Evolutionary conservation across 2,888 invertebrate genomes (phyloP).

Genomic region (Cosmopolites sordidus): DNA sequence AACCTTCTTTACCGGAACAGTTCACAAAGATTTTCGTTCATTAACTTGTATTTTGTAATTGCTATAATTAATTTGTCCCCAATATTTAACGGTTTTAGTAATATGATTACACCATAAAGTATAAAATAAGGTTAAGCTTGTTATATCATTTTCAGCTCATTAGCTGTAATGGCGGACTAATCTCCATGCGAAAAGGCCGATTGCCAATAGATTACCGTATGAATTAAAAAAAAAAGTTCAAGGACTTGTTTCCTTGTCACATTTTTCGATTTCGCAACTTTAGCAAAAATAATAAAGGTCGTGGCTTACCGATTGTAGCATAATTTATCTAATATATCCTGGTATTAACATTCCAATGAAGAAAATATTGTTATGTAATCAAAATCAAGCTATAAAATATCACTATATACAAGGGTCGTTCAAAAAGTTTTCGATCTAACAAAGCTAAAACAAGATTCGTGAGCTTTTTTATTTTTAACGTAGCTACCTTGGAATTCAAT

Average conservation of each 20-base stretch:
- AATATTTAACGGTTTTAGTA: background rate
- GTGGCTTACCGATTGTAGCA: background rate
- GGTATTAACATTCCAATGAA: background rate
- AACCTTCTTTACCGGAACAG: no score
- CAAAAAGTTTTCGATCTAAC: no score
- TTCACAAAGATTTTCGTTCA: no score
- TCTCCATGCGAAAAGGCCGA: background rate
- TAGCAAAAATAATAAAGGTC: background rate
- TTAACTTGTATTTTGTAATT: background rate
- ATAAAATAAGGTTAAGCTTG: background rate
- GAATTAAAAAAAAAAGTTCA: background rate
- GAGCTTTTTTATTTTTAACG: no score
- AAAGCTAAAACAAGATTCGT: no score
- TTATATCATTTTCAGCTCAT: constrained; percentile 1
- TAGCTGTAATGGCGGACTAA: background rate
- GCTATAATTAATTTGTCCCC: background rate
- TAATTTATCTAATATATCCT: background rate
- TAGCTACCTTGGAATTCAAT: no score
- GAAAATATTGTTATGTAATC: no score
- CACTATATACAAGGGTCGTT: no score
- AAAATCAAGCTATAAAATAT: no score
- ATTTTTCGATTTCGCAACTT: background rate
- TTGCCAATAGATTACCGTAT: background rate
- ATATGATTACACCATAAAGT: background rate
- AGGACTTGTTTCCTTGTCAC: background rate